Evolutionary conservation across 2,797 vertebrate species (phyloP).

Genomic region (Micropoecilia bifurca): DNA sequence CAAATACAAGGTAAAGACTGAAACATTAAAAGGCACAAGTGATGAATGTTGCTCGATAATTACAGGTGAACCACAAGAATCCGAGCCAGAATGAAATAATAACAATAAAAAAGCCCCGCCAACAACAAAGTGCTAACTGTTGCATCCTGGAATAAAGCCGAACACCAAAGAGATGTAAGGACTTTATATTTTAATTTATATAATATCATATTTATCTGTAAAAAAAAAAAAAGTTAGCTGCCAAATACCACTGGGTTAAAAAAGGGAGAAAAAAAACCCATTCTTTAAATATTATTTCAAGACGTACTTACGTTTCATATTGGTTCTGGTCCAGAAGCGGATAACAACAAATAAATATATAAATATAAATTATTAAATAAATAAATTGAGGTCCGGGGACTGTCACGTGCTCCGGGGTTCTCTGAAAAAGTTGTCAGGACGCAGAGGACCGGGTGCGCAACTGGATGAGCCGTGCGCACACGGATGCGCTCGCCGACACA

Average conservation of each 20-base stretch:
- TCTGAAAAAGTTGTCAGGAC: conserved; percentile 73
- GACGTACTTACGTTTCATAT: conserved; percentile 86
- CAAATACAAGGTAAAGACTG: conserved; percentile 74
- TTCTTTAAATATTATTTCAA: not conserved
- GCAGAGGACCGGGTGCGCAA: conserved; percentile 72
- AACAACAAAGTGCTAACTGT: conserved; percentile 12
- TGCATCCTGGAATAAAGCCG: not conserved
- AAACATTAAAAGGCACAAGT: conserved; percentile 77
- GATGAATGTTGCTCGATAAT: conserved; percentile 77
- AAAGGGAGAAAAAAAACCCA: not conserved
- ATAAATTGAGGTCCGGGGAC: conserved; percentile 77
- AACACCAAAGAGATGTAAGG: not conserved
- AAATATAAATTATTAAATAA: conserved; percentile 76
- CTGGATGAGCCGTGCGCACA: conserved; percentile 58
- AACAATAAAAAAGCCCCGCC: not conserved
- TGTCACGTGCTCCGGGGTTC: conserved; percentile 82
- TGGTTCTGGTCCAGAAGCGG: conserved; percentile 71
- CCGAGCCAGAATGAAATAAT: conserved; percentile 60
- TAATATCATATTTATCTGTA: not conserved
- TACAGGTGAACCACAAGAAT: conserved; percentile 81
- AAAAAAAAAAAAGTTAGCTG: not conserved
- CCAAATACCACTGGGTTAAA: not conserved
- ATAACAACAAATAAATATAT: conserved; percentile 67
- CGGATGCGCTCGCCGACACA: conserved; percentile 6
- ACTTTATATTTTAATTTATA: not conserved